These are phyloP conservation scores for Cephus pygmeus DNA, from an alignment of 2,888 invertebrate genomes.

Conservation along the genomic window DNA sequence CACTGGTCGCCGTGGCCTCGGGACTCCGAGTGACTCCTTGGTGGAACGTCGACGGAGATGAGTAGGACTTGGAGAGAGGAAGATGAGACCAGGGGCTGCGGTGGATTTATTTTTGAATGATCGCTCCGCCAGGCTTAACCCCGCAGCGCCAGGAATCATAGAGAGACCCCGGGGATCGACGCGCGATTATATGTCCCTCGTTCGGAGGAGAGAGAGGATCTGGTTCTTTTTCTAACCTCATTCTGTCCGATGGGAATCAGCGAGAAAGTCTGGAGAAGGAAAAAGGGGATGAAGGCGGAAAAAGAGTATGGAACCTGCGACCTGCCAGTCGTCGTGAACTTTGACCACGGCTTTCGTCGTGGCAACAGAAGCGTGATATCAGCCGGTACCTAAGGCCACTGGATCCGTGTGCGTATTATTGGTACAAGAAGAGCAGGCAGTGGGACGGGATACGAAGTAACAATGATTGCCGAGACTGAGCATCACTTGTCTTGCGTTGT, in stretches of 20 bases:
- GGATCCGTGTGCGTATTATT: neutral
- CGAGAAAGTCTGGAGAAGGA: constrained; percentile 19
- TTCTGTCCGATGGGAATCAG: neutral
- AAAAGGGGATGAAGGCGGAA: constrained; percentile 24
- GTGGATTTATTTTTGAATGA: neutral
- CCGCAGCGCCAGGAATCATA: neutral
- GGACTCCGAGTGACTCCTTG: neutral
- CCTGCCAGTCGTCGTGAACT: constrained; percentile 5
- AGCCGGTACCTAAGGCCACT: neutral
- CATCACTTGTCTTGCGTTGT: neutral
- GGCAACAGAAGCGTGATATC: neutral
- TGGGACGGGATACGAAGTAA: neutral
- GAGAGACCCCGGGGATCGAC: neutral
- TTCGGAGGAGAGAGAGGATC: neutral
- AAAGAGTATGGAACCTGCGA: constrained; percentile 21
- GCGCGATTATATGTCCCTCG: neutral
- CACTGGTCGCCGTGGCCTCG: neutral
- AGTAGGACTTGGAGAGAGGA: neutral
- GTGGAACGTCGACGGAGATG: neutral
- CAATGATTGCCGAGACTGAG: neutral
- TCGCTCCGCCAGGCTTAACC: neutral
- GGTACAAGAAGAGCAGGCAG: neutral
- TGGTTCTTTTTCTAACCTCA: neutral
- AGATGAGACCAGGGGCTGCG: neutral
- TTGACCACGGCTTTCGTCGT: neutral